Conservation (phyloP, 2,797 vertebrate genomes). For the Acipenser oxyrinchus region DNA sequence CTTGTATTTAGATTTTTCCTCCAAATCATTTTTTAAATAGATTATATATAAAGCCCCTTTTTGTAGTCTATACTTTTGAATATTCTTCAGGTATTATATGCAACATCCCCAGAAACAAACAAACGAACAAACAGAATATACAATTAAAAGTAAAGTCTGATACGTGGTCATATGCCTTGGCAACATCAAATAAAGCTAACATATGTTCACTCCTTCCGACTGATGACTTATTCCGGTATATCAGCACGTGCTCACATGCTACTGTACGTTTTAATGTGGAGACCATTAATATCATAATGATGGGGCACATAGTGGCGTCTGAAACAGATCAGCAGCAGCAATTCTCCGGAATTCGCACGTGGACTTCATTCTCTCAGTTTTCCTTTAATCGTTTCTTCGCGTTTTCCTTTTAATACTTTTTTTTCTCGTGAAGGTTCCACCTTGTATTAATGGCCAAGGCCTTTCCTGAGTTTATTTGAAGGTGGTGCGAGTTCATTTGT, state of each 20-base stretch:
- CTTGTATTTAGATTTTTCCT: too few species aligned
- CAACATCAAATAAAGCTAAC: conserved; percentile 64
- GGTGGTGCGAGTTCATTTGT: too few species aligned
- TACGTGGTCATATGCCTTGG: conserved; percentile 59
- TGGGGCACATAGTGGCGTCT: conserved; percentile 6
- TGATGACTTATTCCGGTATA: conserved; percentile 15
- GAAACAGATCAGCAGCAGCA: conserved; percentile 54
- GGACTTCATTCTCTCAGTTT: conserved; percentile 5
- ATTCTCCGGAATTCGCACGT: too few species aligned
- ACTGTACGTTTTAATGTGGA: conserved; percentile 26
- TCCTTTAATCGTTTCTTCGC: conserved; percentile 20
- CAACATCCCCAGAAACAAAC: conserved; percentile 52
- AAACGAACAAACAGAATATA: conserved; percentile 46
- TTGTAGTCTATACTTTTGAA: conserved; percentile 51
- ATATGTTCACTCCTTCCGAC: conserved; percentile 38
- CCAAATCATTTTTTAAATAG: too few species aligned
- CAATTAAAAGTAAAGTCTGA: conserved; percentile 70
- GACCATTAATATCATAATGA: conserved; percentile 13
- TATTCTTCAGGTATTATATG: conserved; percentile 53
- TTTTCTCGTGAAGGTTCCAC: too few species aligned
- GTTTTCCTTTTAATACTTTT: conserved; percentile 23
- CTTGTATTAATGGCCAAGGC: conserved; percentile 41
- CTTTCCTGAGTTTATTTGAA: conserved; percentile 71
- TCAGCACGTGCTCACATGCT: conserved; percentile 33
- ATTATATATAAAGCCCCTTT: conserved; percentile 56